Evolutionary conservation across 2,113 vertebrate species (phyloP), one percentile per base, ranked within the genome.

Genomic region (Proterorhinus semilunaris): DNA sequence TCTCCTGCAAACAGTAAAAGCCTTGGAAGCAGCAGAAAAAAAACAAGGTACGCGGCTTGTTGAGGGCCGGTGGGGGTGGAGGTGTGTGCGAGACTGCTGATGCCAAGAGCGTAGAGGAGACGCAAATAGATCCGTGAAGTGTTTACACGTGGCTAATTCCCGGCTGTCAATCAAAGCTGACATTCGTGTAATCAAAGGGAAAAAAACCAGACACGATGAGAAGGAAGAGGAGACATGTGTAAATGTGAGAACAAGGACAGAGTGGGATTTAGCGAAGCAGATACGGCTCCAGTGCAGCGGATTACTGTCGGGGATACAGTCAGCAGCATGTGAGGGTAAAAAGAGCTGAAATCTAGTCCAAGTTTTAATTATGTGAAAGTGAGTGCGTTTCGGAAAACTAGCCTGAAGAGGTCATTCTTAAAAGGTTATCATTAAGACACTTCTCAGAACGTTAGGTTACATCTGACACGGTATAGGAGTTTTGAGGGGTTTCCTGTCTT

Each of bases 141-240:
- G 86, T 91, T 88, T 90, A 88, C 88, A 88, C 78, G 68, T 83
- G 71, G 78, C 82, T 90, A 91, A 90, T 89, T 90, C 84, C 85
- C 69, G 84, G 55, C 87, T 86, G 90, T 80, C 89, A 89, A 72
- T 91, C 90, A 90, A 72, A 42, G 47, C 44, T 62, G 68, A 80
- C 57, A 79, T 80, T 78, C 69, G 49, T 61, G 79, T 54, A 79
- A 77, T 78, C 69, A 52, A 58, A 79, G 83, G 75, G 86, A n/a
- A 50, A 48, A 71, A 59, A 69, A 80, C 69, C 70, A 65, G 61
- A 72, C 70, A 51, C 65, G 74, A 69, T 57, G 68, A 51, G 13
- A 50, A 54, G n/a, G 17, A 69, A 47, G 45, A 50, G 15, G 15
- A 7, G 58, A 45, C 68, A 7, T 62, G 11, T 16, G 6, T 61